Base-by-base conservation (phyloP, 64 coral and sea anemone species). In the Actinia tenebrosa region DNA sequence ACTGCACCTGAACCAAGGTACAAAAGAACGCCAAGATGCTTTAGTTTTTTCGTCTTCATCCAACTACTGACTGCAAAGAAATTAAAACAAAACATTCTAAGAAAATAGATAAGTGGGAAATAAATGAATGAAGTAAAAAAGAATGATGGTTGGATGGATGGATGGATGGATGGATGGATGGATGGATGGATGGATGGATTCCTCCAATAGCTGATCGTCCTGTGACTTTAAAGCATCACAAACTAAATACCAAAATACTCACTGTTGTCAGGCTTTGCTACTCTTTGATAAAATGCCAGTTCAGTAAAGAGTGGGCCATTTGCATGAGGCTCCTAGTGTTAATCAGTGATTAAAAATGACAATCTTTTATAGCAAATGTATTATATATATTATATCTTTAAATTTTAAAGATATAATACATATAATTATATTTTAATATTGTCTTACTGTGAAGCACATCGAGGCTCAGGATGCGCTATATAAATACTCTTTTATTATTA, bases 261-360 rank as follows among this genome's bases (percentile, higher is more conserved):
- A 98, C 96, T 94, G 55, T 64, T 61, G 22, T 98, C 96, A 81
- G 92, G 89, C 71, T 98, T 98, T 8, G 95, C 95, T 7, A 94
- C 95, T 63, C 92, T 37, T 37, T 94, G 92, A 53, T 98, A 98
- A 86, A 98, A 98, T 42, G 95, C 92, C 69, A 98, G 89, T 86
- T 98, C 95, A 80, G 92, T 89, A 42, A 98, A 98, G 43, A 98
- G 82, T 20, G 95, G 95, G 1, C 95, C 95, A 92, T 98, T 98
- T 10, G 95, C 46, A 56, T 98, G 92, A 13, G 95, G 95, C 45
- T 98, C 95, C 95, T 98, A 60, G 6, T 18, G 30, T 37, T 0
- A 37, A 37, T 37, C 30, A 37, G 14, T 25, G 78, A 58, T 78
- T 0, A 55, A 81, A 75, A 27, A 75, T 2, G 1, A 75, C 69